These are phyloP conservation scores for Harpagoxenus sublaevis DNA, from an alignment of 2,888 invertebrate genomes.

Conservation along the genomic window DNA sequence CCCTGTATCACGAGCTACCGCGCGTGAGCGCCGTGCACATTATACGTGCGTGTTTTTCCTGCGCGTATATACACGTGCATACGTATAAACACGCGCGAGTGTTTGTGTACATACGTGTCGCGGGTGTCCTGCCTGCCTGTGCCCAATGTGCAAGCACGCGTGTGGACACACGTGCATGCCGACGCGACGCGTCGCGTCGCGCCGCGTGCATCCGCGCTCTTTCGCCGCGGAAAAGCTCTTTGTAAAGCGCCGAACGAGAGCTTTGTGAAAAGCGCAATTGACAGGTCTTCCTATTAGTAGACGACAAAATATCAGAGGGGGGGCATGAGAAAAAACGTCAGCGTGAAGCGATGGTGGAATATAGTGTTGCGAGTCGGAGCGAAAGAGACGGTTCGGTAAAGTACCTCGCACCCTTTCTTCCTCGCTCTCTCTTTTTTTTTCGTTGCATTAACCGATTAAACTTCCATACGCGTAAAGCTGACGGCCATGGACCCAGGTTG, in stretches of 20 bases:
- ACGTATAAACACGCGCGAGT: background rate
- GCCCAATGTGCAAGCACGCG: conserved; percentile 28
- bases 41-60: background rate
- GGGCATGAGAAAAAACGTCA: conserved; percentile 44
- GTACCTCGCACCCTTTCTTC: conserved; percentile 30
- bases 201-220: conserved; percentile 54
- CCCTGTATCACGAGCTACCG: conserved; percentile 38
- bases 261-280: conserved; percentile 82
- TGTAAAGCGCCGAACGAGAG: conserved; percentile 69
- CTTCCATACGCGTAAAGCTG: conserved; percentile 62
- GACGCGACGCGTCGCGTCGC: conserved; percentile 7
- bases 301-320: conserved; percentile 75
- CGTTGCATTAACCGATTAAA: conserved; percentile 72
- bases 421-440: conserved; percentile 21
- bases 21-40: conserved; percentile 6
- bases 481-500: conserved; percentile 34
- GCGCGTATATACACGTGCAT: background rate
- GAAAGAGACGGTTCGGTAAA: conserved; percentile 53
- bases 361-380: conserved; percentile 24
- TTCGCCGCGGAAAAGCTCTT: conserved; percentile 66
- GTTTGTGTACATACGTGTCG: background rate
- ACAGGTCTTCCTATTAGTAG: conserved; percentile 78
- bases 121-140: conserved; percentile 4
- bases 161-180: conserved; percentile 24
- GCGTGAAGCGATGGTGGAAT: conserved; percentile 23